Evolutionary conservation across 2,113 vertebrate species (phyloP).

Genomic region (Halcyon malimbica): DNA sequence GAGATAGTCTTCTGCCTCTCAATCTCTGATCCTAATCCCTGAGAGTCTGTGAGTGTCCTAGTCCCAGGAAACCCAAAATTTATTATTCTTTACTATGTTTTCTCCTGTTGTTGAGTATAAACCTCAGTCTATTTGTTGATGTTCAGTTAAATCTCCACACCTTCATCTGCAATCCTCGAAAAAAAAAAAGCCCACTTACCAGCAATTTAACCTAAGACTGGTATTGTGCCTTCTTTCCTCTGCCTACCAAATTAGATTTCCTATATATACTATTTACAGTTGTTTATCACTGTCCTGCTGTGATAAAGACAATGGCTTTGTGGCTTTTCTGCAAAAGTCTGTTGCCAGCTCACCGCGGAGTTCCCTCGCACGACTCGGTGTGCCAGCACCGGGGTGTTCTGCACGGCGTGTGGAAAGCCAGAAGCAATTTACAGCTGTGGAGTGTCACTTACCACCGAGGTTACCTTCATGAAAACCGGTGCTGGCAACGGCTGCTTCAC

Average conservation of each 20-base stretch:
- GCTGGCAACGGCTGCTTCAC: neutral
- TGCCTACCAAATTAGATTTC: neutral
- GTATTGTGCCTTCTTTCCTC: neutral
- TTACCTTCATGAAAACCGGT: neutral
- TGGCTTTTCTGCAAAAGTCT: neutral
- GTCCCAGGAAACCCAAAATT: neutral
- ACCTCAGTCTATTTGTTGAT: neutral
- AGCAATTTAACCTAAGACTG: neutral
- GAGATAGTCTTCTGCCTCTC: neutral
- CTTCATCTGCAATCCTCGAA: neutral
- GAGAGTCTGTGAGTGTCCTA: neutral
- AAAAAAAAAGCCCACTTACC: neutral
- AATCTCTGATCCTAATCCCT: neutral
- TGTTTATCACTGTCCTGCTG: neutral
- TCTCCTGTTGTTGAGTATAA: neutral
- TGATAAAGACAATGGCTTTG: neutral
- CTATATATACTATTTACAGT: neutral
- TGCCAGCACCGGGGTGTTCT: neutral
- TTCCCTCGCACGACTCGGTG: fast-evolving
- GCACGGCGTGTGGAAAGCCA: fast-evolving
- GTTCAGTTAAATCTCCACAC: neutral
- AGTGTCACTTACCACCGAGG: neutral
- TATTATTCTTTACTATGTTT: neutral
- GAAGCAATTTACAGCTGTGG: neutral
- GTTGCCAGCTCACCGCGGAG: neutral